Percentiles rank a stretch among this genome's conserved stretches.
Evolutionary conservation across 64 coral and sea anemone genomes (phyloP).

Genomic region (Porites australiensis): DNA sequence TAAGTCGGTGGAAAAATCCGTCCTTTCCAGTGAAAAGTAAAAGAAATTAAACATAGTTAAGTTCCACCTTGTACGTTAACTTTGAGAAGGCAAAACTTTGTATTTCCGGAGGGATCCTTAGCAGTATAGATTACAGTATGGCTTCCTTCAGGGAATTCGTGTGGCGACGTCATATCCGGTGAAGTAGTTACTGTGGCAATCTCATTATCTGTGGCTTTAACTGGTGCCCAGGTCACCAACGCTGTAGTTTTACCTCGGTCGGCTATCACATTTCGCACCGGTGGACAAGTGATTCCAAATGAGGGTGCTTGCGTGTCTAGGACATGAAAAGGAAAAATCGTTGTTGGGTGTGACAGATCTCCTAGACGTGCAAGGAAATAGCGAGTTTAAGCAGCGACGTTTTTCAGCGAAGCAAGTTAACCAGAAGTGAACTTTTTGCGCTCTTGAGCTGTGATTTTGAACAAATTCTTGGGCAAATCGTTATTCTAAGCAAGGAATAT

Average conservation of each 20-base stretch:
- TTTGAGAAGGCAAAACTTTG: slow-evolving; percentile 6
- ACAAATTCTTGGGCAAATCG: too few relatives aligned
- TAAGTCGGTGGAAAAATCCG: too few relatives aligned
- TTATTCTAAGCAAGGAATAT: too few relatives aligned
- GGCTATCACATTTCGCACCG: background rate
- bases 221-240: slow-evolving; percentile 34
- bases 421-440: too few relatives aligned
- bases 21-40: too few relatives aligned
- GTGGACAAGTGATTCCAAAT: slow-evolving; percentile 10
- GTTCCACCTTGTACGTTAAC: slow-evolving; percentile 18
- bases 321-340: background rate
- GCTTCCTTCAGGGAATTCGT: slow-evolving; percentile 30
- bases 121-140: slow-evolving; percentile 36
- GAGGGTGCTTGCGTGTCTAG: slow-evolving; percentile 15
- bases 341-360: background rate
- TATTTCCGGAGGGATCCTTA: slow-evolving; percentile 30
- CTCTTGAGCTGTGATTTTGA: too few relatives aligned
- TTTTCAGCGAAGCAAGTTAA: too few relatives aligned
- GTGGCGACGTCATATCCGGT: slow-evolving; percentile 1
- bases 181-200: background rate
- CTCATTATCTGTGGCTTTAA: slow-evolving; percentile 58
- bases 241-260: slow-evolving; percentile 51
- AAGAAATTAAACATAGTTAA: too few relatives aligned
- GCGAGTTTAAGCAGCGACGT: too few relatives aligned
- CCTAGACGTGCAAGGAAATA: too few relatives aligned